These are phyloP conservation scores for Apodemia duryi DNA, from an alignment of 2,888 invertebrate genomes.

Conservation along the genomic window DNA sequence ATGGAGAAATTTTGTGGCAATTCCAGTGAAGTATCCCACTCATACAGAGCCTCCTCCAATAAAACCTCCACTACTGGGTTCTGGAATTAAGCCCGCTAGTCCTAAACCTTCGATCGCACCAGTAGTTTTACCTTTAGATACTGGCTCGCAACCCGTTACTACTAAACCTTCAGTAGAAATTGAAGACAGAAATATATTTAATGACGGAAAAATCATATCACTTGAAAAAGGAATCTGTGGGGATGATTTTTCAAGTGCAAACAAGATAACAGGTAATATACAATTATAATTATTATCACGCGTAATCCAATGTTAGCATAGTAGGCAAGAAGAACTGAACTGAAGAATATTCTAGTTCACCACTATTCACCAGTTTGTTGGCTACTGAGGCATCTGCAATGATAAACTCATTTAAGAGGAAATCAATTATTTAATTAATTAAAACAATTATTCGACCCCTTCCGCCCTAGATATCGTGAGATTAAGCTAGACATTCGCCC, in stretches of 20 bases:
- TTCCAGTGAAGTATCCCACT: background rate
- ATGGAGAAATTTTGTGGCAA: background rate
- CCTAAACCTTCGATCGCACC: background rate
- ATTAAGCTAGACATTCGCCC: too few species aligned
- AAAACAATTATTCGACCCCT: too few species aligned
- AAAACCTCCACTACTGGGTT: background rate
- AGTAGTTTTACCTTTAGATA: background rate
- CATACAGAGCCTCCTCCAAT: slow-evolving; percentile 28
- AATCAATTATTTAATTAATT: too few species aligned
- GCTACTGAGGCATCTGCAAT: too few species aligned
- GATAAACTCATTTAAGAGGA: too few species aligned
- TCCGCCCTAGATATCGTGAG: too few species aligned
- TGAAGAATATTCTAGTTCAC: too few species aligned
- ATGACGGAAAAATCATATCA: slow-evolving; percentile 1
- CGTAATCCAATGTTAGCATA: too few species aligned
- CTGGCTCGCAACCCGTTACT: background rate
- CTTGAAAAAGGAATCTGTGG: background rate
- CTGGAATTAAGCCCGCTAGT: background rate
- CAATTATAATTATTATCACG: too few species aligned
- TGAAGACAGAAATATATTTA: background rate
- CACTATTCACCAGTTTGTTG: too few species aligned
- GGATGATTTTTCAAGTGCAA: background rate
- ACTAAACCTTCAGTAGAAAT: background rate
- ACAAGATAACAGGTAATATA: slow-evolving; percentile 42
- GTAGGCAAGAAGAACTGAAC: too few species aligned